Evolutionary conservation across 2,888 invertebrate genomes (phyloP), one percentile per base, ranked within the genome.

Genomic region (Stenurella melanura): DNA sequence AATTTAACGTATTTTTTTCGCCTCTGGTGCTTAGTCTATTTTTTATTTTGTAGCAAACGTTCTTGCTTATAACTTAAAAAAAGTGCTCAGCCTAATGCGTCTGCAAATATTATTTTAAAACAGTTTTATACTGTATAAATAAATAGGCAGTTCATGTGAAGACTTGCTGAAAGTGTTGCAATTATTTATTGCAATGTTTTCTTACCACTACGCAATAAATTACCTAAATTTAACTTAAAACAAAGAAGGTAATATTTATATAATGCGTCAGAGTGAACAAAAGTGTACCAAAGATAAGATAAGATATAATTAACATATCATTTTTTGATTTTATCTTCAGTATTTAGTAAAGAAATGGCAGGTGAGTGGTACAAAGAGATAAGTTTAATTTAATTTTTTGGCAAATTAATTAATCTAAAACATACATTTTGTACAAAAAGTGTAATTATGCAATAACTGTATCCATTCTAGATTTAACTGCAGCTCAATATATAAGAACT

Each of bases 231-330:
- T 26, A 57, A 57, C 38, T 57, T 19, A 18, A 5, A 57, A 57
- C 19, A 69, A 58, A 68, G 11, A 63, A 15, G 30, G 30, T 30
- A 18, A 34, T n/a, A 34, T 63, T 63, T 66, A 30, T 38, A 21
- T 69, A 19, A 38, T 56, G 54, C 38, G 58, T 50, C 42, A 60
- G n/a, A 57, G 57, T n/a, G 58, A 70, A 30, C 34, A 34, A 57
- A 69, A 54, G 12, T 11, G 17, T 42, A 64, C 68, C 21, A 19
- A 17, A 57, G 70, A 70, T 70, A 70, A 70, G 70, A 70, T 70
- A 70, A 60, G 21, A 17, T 38, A 60, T 60, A 60, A 70, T 70
- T 70, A 60, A 21, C 30, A 70, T 69, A 17, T 42, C 19, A 70
- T 42, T 70, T 70, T 60, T 42, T 42, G 17, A 12, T 61, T 38